Conservation (phyloP, 1,140 invertebrate species). For the Lysiphlebus fabarum region DNA sequence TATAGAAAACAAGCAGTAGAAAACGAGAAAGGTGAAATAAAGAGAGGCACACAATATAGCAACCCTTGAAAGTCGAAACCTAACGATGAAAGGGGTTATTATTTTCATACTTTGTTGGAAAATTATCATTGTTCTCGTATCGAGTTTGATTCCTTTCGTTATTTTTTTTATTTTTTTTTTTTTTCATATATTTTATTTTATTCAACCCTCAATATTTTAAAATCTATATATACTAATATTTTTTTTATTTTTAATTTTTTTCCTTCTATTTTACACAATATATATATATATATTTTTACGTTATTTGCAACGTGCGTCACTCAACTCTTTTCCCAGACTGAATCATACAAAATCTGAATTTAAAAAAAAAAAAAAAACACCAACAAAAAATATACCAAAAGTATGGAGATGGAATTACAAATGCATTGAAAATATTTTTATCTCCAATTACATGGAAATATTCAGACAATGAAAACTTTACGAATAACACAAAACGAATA, state of each 20-base stretch:
- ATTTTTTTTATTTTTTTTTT: background rate
- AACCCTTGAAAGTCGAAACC: constrained; percentile 51
- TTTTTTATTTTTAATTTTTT: constrained; percentile 8
- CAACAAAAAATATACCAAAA: constrained; percentile 2
- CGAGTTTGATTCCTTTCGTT: constrained; percentile 5
- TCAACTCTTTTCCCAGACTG: constrained; percentile 14
- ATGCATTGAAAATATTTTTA: constrained; percentile 18
- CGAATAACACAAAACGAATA: background rate
- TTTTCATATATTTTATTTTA: background rate
- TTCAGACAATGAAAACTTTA: constrained; percentile 16
- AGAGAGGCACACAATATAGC: constrained; percentile 23
- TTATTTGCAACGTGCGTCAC: constrained; percentile 7
- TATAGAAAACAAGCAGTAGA: background rate
- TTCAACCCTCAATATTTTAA: constrained; percentile 8
- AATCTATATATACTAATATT: background rate
- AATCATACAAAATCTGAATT: background rate
- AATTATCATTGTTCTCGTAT: constrained; percentile 18
- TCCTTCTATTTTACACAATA: background rate
- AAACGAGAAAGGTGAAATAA: constrained; percentile 5
- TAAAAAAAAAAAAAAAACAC: background rate
- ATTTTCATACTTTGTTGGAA: constrained; percentile 25
- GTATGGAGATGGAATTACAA: constrained; percentile 11
- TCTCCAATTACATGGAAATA: constrained; percentile 21
- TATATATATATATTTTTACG: background rate
- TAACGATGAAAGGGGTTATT: constrained; percentile 33